These are phyloP conservation scores for Osmerus eperlanus DNA, from an alignment of 2,113 vertebrate genomes.

Conservation along the genomic window DNA sequence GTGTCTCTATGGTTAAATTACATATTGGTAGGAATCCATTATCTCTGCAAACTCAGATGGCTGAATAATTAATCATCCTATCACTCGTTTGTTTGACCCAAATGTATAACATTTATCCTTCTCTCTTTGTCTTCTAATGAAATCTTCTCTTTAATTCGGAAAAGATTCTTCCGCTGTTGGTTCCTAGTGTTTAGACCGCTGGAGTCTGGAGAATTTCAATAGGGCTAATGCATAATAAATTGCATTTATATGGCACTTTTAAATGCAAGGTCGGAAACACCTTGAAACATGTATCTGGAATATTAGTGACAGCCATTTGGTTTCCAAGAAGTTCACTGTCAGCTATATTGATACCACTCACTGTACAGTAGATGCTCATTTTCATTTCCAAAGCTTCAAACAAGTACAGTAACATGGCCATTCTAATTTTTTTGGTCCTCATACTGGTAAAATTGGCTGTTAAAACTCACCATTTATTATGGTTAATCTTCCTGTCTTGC, in stretches of 20 bases:
- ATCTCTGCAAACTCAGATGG: conserved; percentile 58
- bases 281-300: conserved; percentile 27
- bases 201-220: conserved; percentile 28
- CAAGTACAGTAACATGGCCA: background rate
- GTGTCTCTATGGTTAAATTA: conserved; percentile 60
- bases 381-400: background rate
- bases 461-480: no score
- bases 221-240: conserved; percentile 57
- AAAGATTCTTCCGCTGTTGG: conserved; percentile 31
- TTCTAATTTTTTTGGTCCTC: background rate
- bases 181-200: conserved; percentile 29
- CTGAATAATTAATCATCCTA: conserved; percentile 71
- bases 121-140: conserved; percentile 41
- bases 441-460: background rate
- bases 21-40: conserved; percentile 59
- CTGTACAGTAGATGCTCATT: background rate
- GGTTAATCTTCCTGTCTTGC: background rate
- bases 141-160: conserved; percentile 56
- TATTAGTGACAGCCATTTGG: conserved; percentile 1
- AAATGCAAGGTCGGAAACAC: conserved; percentile 46
- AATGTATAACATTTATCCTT: conserved; percentile 58
- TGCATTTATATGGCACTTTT: conserved; percentile 36
- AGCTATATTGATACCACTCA: background rate
- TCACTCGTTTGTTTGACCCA: conserved; percentile 67
- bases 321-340: background rate